Conservation (phyloP, 2,113 vertebrate genomes). For the Megaceryle torquata region DNA sequence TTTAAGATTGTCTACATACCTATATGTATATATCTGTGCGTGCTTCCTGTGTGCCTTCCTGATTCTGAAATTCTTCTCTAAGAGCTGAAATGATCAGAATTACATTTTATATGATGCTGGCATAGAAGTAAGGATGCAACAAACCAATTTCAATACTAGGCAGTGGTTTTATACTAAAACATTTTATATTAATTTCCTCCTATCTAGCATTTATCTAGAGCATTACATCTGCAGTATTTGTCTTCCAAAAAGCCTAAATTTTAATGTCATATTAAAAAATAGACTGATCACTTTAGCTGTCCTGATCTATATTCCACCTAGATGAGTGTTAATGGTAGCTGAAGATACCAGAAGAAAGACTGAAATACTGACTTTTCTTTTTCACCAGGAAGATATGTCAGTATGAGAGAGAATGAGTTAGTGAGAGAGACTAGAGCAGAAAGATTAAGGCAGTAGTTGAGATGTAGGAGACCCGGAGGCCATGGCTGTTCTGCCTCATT, state of each 20-base stretch:
- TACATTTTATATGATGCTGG: background rate
- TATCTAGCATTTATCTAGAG: background rate
- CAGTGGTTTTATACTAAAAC: constrained; percentile 12
- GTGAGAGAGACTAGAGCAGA: background rate
- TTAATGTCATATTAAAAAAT: background rate
- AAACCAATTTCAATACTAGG: background rate
- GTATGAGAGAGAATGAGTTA: background rate
- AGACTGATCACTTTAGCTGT: background rate
- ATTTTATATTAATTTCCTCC: constrained; percentile 8
- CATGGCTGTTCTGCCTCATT: background rate
- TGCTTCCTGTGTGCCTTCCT: background rate
- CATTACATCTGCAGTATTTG: background rate
- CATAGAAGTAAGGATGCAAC: constrained; percentile 4
- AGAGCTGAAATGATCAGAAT: constrained; percentile 15
- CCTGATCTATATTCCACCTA: background rate
- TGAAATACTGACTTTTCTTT: background rate
- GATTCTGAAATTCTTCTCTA: background rate
- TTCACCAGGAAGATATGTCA: background rate
- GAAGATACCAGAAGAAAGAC: background rate
- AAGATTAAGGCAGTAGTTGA: background rate
- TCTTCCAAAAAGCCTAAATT: background rate
- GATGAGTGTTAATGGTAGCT: background rate
- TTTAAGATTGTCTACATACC: background rate
- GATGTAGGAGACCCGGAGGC: background rate
- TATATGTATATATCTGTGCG: background rate